Base-by-base conservation (phyloP, 1,140 invertebrate genomes). In the Drosophila grimshawi region DNA sequence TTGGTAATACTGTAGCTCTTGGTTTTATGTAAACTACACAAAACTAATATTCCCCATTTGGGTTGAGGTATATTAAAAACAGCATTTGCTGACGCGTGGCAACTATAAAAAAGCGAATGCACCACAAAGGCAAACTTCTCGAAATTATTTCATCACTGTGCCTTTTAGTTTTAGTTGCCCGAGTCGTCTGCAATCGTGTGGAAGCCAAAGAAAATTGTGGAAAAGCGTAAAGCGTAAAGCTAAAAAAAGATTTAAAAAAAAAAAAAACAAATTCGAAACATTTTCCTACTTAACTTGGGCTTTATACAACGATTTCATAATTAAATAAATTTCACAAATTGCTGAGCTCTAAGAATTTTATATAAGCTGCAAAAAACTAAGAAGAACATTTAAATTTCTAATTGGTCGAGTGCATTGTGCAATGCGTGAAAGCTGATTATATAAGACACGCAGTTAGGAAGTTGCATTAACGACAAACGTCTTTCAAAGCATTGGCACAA, bases 111-210 rank as follows among this genome's bases (percentile, higher is more conserved):
- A 63, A 68, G 56, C 59, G 56, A 77, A 79, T 80, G 83, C 83
- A 89, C 33, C 73, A 89, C 82, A 86, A 86, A 88, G 80, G 72
- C 78, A 86, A 86, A 88, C 83, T 88, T 88, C 83, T 88, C 73
- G 85, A 89, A 88, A 80, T 83, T 80, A 78, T 88, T 83, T 88
- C 37, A 57, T 59, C 59, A 35, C 27, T 69, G 43, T 70, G 72
- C 45, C 66, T 70, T 75, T 60, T 82, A 78, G 83, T 71, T 76
- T 76, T 74, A 88, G 83, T 88, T 74, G 73, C 48, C 55, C 80
- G 78, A 89, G 85, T 78, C 83, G 68, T 78, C 65, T 83, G 85
- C 80, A 89, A 78, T 72, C 72, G 83, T 71, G 83, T 88, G 85
- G 83, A 83, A 83, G 80, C 81, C 56, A 64, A 56, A 43, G 67